Percentiles rank a stretch among this genome's conserved stretches.
Evolutionary conservation across 2,797 vertebrate species (phyloP).

Genomic region (Platyrinchus mystaceus): DNA sequence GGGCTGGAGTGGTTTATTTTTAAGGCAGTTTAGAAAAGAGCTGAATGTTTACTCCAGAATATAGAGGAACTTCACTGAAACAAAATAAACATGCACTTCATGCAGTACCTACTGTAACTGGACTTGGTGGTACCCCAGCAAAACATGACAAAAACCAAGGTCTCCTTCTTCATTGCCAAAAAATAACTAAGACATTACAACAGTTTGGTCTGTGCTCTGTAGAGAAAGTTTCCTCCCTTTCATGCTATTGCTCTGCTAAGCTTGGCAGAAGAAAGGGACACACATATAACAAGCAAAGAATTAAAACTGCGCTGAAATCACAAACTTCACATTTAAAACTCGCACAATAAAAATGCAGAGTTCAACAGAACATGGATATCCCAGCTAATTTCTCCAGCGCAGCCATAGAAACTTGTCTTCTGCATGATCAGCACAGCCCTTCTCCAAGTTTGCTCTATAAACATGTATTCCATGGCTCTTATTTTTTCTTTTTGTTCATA

Average conservation of each 20-base stretch:
- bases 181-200: not conserved
- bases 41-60: constrained; percentile 16
- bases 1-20: not conserved
- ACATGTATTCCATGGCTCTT: not conserved
- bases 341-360: not conserved
- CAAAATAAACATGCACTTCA: not conserved
- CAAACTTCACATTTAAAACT: not conserved
- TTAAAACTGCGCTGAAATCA: not conserved
- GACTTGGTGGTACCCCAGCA: not conserved
- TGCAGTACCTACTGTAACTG: not conserved
- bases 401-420: not conserved
- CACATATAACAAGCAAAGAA: not conserved
- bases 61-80: not conserved
- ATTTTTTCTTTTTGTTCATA: not conserved
- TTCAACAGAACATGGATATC: not conserved
- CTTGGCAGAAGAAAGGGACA: not conserved
- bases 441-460: not conserved
- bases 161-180: not conserved
- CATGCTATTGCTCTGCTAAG: not conserved
- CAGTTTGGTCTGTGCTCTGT: not conserved
- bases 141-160: not conserved
- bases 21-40: constrained; percentile 24
- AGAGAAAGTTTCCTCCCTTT: not conserved
- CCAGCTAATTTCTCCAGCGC: not conserved
- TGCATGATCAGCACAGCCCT: not conserved